These are phyloP conservation scores for Antigone vipio DNA, from an alignment of 2,113 vertebrate genomes.

Conservation along the genomic window DNA sequence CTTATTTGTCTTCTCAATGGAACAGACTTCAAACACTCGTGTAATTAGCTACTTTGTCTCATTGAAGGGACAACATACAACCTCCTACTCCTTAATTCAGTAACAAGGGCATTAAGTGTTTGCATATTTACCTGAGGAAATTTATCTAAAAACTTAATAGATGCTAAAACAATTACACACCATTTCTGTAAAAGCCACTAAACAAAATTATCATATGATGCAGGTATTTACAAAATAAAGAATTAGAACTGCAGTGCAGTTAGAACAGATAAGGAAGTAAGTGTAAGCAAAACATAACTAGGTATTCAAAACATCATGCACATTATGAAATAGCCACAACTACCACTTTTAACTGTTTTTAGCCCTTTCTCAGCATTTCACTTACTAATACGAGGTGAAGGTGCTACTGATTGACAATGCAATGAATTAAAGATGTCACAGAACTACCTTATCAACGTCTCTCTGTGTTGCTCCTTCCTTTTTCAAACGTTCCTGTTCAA, in stretches of 20 bases:
- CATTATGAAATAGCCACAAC: not conserved
- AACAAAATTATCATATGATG: not conserved
- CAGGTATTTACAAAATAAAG: not conserved
- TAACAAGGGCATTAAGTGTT: not conserved
- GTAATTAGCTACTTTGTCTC: not conserved
- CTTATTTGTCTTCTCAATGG: not conserved
- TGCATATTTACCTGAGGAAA: not conserved
- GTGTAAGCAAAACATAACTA: not conserved
- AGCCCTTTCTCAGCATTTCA: not conserved
- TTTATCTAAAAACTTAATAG: not conserved
- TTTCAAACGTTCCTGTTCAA: slow-evolving; percentile 93
- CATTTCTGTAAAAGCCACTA: not conserved
- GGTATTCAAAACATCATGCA: not conserved
- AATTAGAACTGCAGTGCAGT: not conserved
- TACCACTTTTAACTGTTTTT: not conserved
- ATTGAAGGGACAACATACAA: not conserved
- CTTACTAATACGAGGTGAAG: not conserved
- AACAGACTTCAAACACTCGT: not conserved
- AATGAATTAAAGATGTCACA: not conserved
- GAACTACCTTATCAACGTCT: slow-evolving; percentile 92
- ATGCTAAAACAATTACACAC: not conserved
- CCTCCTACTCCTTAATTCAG: not conserved
- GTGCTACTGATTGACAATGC: not conserved
- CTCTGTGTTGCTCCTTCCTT: slow-evolving; percentile 95
- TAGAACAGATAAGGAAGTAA: not conserved